Percentiles rank a stretch among this genome's conserved stretches.
Conservation (phyloP, 2,797 vertebrate genomes). For the Discoglossus pictus region DNA sequence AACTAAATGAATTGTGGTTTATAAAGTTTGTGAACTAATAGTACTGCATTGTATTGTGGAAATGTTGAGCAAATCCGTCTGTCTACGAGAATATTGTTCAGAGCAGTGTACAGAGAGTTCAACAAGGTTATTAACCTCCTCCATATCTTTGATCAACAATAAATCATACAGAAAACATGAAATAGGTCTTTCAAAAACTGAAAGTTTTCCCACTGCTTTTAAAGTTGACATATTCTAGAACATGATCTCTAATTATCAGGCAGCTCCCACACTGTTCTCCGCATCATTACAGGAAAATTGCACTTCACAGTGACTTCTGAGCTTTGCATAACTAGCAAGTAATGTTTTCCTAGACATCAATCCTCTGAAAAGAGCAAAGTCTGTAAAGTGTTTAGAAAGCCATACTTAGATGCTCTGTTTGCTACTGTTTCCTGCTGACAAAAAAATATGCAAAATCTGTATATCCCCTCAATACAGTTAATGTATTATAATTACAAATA, state of each 20-base stretch:
- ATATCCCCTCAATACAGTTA: conserved; percentile 1
- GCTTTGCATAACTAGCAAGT: background rate
- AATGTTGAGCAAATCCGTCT: too few relatives aligned
- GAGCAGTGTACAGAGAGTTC: too few relatives aligned
- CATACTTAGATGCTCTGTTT: background rate
- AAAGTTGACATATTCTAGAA: background rate
- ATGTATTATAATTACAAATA: too few relatives aligned
- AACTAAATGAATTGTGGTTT: too few relatives aligned
- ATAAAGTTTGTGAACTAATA: too few relatives aligned
- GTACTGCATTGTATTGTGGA: too few relatives aligned
- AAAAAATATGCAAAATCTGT: background rate
- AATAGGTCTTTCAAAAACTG: conserved; percentile 4
- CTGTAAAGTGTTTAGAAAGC: background rate
- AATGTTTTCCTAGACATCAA: background rate
- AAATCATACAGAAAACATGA: conserved; percentile 1
- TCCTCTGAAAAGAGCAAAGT: background rate
- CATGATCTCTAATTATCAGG: conserved; percentile 1
- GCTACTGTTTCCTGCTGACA: background rate
- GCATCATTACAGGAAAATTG: background rate
- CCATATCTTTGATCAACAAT: conserved; percentile 13
- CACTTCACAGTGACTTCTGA: conserved; percentile 1
- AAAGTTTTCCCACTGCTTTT: conserved; percentile 2
- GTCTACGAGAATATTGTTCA: too few relatives aligned
- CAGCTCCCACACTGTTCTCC: conserved; percentile 1
- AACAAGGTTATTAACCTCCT: conserved; percentile 2